Evolutionary conservation across 2,888 invertebrate genomes (phyloP).

Genomic region (Ariolimax columbianus): DNA sequence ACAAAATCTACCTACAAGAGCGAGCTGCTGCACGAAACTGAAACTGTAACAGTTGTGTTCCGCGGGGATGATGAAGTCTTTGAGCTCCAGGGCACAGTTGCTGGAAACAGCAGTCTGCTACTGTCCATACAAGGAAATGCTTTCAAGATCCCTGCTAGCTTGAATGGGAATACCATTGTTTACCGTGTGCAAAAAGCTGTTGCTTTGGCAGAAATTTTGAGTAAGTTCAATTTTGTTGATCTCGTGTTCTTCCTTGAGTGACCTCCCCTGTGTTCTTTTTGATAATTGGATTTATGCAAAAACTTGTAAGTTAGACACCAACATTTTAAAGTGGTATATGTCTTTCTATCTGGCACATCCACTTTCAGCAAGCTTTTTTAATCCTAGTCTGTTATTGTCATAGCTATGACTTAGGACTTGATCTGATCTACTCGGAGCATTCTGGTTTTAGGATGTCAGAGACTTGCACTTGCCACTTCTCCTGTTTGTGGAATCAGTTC

Average conservation of each 20-base stretch:
- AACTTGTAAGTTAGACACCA: no score
- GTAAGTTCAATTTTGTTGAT: conserved; percentile 58
- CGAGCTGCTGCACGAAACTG: conserved; percentile 31
- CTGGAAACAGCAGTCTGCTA: conserved; percentile 62
- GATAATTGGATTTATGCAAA: no score
- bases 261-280: no score
- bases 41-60: conserved; percentile 58
- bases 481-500: no score
- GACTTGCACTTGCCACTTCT: no score
- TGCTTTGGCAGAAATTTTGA: conserved; percentile 62
- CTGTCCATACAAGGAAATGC: conserved; percentile 59
- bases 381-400: no score
- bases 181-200: conserved; percentile 58
- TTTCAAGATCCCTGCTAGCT: conserved; percentile 62
- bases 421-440: no score
- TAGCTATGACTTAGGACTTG: no score
- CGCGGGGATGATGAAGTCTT: conserved; percentile 53
- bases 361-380: no score
- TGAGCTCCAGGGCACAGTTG: conserved; percentile 62
- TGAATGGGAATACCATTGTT: conserved; percentile 60
- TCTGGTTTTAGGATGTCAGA: no score
- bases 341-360: no score
- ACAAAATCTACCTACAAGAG: conserved; percentile 53
- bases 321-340: no score
- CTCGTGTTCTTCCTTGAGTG: background rate